Conservation (phyloP, 2,888 invertebrate genomes). For the Agapetus fuscipes region DNA sequence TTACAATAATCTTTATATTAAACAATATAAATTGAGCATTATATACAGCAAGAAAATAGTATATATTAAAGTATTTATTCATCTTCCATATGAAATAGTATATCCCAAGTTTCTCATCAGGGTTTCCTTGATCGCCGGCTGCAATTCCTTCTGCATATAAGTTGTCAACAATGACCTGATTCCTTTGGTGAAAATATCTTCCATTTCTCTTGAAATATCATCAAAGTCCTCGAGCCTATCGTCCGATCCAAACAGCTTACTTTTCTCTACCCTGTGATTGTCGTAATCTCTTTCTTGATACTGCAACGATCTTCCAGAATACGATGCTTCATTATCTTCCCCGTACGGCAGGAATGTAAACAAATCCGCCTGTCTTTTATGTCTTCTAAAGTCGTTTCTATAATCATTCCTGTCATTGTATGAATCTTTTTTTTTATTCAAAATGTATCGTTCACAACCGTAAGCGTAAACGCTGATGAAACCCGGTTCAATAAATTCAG, state of each 20-base stretch:
- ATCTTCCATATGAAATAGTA: slow-evolving; percentile 71
- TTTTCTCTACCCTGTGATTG: slow-evolving; percentile 29
- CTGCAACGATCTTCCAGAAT: slow-evolving; percentile 7
- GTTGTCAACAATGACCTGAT: slow-evolving; percentile 69
- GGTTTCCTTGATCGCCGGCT: slow-evolving; percentile 78
- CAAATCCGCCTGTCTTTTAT: slow-evolving; percentile 30
- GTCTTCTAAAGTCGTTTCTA: slow-evolving; percentile 15
- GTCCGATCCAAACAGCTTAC: slow-evolving; percentile 41
- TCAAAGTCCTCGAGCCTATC: slow-evolving; percentile 51
- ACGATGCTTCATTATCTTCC: slow-evolving; percentile 23
- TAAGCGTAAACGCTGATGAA: slow-evolving; percentile 81
- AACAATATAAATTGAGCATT: slow-evolving; percentile 11
- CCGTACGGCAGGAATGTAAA: slow-evolving; percentile 34
- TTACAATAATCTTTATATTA: no score
- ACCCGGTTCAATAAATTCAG: slow-evolving; percentile 75
- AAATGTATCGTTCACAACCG: slow-evolving; percentile 57
- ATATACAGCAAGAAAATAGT: slow-evolving; percentile 4
- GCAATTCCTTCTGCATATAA: slow-evolving; percentile 75
- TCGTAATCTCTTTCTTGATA: slow-evolving; percentile 11
- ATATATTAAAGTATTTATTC: slow-evolving; percentile 11
- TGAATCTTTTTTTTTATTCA: slow-evolving; percentile 12
- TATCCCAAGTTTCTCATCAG: slow-evolving; percentile 83
- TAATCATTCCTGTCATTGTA: slow-evolving; percentile 10
- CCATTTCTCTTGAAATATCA: slow-evolving; percentile 70
- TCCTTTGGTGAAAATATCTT: slow-evolving; percentile 76